Evolutionary conservation across 2,113 vertebrate species (phyloP).

Genomic region (Oryzias woworae): DNA sequence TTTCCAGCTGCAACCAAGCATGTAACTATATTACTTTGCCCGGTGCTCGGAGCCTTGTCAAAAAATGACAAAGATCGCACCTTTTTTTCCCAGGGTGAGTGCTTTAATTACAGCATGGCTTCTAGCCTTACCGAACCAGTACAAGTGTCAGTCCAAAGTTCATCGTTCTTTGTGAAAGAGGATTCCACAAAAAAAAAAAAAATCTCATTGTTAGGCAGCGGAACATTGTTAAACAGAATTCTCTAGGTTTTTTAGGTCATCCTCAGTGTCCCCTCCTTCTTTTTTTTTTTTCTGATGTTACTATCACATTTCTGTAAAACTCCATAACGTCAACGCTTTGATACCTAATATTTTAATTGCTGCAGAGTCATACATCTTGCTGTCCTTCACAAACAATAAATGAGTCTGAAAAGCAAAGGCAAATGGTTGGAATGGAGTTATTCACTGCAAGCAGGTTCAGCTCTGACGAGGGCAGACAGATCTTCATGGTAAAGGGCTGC

Average conservation of each 20-base stretch:
- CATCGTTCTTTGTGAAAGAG: conserved; percentile 68
- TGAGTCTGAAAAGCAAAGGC: conserved; percentile 48
- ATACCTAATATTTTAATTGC: conserved; percentile 76
- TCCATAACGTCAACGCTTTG: conserved; percentile 63
- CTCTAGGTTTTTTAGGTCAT: conserved; percentile 65
- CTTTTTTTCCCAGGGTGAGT: conserved; percentile 75
- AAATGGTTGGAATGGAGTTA: conserved; percentile 35
- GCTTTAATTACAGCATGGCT: conserved; percentile 84
- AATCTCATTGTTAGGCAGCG: conserved; percentile 73
- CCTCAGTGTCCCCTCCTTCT: conserved; percentile 19
- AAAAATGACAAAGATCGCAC: conserved; percentile 82
- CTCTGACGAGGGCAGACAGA: conserved; percentile 3
- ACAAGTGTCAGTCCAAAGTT: conserved; percentile 83
- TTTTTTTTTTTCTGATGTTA: conserved; percentile 66
- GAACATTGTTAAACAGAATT: conserved; percentile 68
- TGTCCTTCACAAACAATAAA: conserved; percentile 59
- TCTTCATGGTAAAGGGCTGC: conserved; percentile 7
- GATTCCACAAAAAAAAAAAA: conserved; percentile 51
- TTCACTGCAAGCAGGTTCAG: conserved; percentile 36
- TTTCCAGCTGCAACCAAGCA: conserved; percentile 76
- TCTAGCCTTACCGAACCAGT: conserved; percentile 75
- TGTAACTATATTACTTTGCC: conserved; percentile 79
- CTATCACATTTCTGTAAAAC: conserved; percentile 72
- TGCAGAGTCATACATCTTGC: conserved; percentile 71
- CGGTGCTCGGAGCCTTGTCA: conserved; percentile 80